Base-by-base conservation (phyloP, 2,797 vertebrate species). In the Esox lucius region DNA sequence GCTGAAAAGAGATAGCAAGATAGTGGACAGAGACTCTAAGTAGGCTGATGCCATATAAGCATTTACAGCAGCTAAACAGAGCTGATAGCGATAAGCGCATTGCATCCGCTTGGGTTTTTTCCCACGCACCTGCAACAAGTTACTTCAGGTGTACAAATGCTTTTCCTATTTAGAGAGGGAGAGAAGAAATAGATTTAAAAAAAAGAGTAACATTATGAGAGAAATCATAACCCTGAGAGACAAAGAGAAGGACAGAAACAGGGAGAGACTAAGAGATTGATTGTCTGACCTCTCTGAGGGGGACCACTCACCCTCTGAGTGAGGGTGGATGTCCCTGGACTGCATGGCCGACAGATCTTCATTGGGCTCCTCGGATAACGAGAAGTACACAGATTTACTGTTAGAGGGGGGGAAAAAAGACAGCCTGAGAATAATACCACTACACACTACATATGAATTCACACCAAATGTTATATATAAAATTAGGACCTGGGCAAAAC, bases 261-360 rank as follows among this genome's bases (percentile, higher is more conserved):
- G 13, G 12, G 16, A 5, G 5, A n/a, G n/a, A n/a, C n/a, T n/a
- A n/a, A n/a, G n/a, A n/a, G n/a, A 39, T 39, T 39, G 35, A 39
- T n/a, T 28, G 59, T 67, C 75, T 83, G 72, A 94, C 94, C 80
- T 91, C 48, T 93, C 91, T 5, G 81, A 64, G 0, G 86, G 83
- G 0, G 87, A 77, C 68, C 90, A 90, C 74, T 97, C 97, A 81
- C 94, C 95, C 0, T 98, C 97, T 0, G 97, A 96, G 84, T 93
- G 91, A 0, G 94, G 90, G 64, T 92, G 86, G 67, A 82, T 66
- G 16, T 94, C 94, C 77, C 77, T 90, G n/a, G 80, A 71, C 73
- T 87, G 91, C 0, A 67, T 17, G 0, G 26, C 67, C 1, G 46
- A 51, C 0, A 31, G 11, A 72, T 86, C 90, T 77, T 93, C 93